These are phyloP conservation scores for Eublepharis macularius DNA, from an alignment of 2,113 vertebrate species.

Conservation along the genomic window DNA sequence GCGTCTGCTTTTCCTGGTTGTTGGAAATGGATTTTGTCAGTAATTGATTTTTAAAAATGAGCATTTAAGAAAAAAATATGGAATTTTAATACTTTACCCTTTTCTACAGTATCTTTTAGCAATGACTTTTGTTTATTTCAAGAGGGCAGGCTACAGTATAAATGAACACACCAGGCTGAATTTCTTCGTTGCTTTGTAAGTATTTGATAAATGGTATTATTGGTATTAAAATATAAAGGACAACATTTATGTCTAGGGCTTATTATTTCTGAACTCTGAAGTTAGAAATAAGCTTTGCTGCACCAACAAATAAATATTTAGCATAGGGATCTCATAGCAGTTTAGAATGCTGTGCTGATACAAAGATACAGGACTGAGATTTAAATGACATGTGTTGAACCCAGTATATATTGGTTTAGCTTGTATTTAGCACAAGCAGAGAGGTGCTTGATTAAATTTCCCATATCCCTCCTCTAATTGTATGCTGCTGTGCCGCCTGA, in stretches of 20 bases:
- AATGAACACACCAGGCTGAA: slow-evolving; percentile 89
- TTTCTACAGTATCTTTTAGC: slow-evolving; percentile 92
- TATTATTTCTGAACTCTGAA: not conserved
- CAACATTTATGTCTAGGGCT: not conserved
- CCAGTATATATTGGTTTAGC: too few relatives aligned
- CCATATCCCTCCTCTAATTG: too few relatives aligned
- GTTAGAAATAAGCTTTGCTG: not conserved
- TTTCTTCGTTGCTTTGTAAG: slow-evolving; percentile 97
- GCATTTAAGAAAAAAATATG: slow-evolving; percentile 36
- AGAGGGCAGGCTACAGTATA: slow-evolving; percentile 87
- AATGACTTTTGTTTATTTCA: slow-evolving; percentile 99
- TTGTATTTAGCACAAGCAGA: too few relatives aligned
- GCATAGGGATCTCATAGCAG: too few relatives aligned
- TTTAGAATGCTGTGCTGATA: too few relatives aligned
- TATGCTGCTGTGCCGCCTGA: too few relatives aligned
- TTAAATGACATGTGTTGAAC: too few relatives aligned
- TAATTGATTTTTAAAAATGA: not conserved
- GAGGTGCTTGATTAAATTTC: too few relatives aligned
- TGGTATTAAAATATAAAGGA: not conserved
- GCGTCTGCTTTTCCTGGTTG: not conserved
- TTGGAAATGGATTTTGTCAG: not conserved
- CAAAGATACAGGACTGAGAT: too few relatives aligned
- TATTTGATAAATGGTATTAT: slow-evolving; percentile 64
- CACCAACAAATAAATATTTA: not conserved
- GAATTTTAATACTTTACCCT: slow-evolving; percentile 60